These are phyloP conservation scores for Okapia johnstoni DNA, from an alignment of 2,113 vertebrate species.

Conservation along the genomic window DNA sequence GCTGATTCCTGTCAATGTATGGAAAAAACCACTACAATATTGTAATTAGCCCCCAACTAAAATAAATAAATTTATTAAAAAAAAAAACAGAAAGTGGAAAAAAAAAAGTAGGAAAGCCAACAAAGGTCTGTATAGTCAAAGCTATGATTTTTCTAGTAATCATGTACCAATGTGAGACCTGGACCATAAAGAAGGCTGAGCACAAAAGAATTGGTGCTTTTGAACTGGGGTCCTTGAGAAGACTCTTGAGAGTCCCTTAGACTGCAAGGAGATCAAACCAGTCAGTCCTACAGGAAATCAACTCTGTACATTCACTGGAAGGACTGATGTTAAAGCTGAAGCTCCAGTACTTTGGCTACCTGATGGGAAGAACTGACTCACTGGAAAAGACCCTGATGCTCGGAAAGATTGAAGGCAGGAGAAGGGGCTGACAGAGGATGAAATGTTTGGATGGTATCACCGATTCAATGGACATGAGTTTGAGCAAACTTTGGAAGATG, in stretches of 20 bases:
- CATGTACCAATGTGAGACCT: neutral
- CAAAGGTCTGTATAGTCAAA: neutral
- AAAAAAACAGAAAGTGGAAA: too few relatives aligned
- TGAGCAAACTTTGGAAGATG: neutral
- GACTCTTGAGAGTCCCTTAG: neutral
- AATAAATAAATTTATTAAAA: too few relatives aligned
- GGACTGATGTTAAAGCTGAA: neutral
- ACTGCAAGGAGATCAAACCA: neutral
- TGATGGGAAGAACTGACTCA: neutral
- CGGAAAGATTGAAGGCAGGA: neutral
- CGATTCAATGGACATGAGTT: neutral
- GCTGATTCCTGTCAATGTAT: too few relatives aligned
- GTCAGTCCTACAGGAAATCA: neutral
- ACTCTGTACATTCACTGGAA: neutral
- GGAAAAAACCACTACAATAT: too few relatives aligned
- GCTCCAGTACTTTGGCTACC: neutral
- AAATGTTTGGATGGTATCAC: neutral
- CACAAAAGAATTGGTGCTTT: neutral
- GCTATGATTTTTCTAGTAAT: neutral
- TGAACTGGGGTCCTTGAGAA: neutral
- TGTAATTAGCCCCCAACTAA: too few relatives aligned
- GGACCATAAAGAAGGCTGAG: neutral
- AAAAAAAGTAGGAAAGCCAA: neutral
- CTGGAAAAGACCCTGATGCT: neutral
- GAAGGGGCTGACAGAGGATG: neutral